Conservation (phyloP, 2,797 vertebrate genomes). For the Semotilus atromaculatus region DNA sequence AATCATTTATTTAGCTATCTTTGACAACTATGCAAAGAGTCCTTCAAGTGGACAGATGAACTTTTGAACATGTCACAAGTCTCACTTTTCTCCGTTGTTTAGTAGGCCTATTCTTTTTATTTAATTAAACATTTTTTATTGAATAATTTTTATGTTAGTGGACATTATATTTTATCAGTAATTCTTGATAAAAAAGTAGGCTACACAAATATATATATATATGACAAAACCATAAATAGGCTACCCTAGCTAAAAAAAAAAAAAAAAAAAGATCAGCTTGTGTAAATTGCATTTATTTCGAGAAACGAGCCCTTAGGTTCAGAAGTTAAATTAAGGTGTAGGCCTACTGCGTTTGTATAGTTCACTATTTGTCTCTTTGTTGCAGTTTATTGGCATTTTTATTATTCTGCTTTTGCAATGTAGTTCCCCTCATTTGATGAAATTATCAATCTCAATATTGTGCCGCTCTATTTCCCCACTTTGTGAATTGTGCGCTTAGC, state of each 20-base stretch:
- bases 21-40: slow-evolving; percentile 50
- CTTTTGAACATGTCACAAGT: background rate
- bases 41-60: slow-evolving; percentile 35
- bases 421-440: background rate
- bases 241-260: too few relatives aligned
- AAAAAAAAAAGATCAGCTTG: background rate
- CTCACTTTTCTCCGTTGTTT: background rate
- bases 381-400: background rate
- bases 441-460: background rate
- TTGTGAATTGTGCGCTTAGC: slow-evolving; percentile 70
- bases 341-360: background rate
- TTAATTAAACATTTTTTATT: background rate
- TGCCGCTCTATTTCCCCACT: slow-evolving; percentile 8
- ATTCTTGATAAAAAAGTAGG: background rate
- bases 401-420: background rate
- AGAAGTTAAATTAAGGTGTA: too few relatives aligned
- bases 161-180: background rate
- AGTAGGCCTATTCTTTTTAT: background rate
- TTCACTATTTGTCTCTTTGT: background rate
- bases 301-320: background rate
- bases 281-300: background rate
- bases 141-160: background rate
- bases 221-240: too few relatives aligned
- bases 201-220: too few relatives aligned
- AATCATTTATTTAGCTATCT: slow-evolving; percentile 57